Evolutionary conservation across 2,888 invertebrate species (phyloP).

Genomic region (Drosophila algonquin): DNA sequence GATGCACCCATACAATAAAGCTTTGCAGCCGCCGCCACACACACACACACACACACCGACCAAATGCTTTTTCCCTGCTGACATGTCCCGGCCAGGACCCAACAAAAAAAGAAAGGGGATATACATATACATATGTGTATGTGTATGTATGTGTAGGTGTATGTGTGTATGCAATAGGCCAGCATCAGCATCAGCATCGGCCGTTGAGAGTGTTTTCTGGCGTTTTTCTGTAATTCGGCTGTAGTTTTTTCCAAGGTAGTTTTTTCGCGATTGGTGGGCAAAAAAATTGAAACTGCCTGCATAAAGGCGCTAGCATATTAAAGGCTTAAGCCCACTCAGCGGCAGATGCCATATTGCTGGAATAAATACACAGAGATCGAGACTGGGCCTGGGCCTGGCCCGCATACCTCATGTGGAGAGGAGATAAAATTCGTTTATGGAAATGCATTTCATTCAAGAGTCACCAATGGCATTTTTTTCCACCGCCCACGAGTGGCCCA

Average conservation of each 20-base stretch:
- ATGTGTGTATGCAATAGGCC: conserved; percentile 38
- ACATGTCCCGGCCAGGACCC: conserved; percentile 28
- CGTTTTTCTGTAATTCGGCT: conserved; percentile 41
- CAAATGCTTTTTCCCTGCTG: conserved; percentile 40
- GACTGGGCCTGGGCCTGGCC: background rate
- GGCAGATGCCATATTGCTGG: conserved; percentile 46
- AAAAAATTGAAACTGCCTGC: conserved; percentile 28
- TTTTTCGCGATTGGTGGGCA: conserved; percentile 29
- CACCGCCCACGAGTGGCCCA: background rate
- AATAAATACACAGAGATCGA: conserved; percentile 33
- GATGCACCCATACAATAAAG: conserved; percentile 12
- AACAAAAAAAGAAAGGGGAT: conserved; percentile 8
- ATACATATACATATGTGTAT: conserved; percentile 25
- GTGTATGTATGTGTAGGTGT: background rate
- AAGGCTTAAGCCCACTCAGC: conserved; percentile 62
- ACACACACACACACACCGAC: background rate
- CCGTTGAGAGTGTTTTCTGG: conserved; percentile 32
- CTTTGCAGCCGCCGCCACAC: conserved; percentile 5
- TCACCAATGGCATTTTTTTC: conserved; percentile 7
- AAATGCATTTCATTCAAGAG: conserved; percentile 41
- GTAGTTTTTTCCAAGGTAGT: conserved; percentile 52
- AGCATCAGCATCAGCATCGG: conserved; percentile 11
- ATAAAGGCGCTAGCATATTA: conserved; percentile 55
- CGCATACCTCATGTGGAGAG: conserved; percentile 43
- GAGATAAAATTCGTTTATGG: conserved; percentile 29